Base-by-base conservation (phyloP, 2,113 vertebrate species). In the Clarias gariepinus region DNA sequence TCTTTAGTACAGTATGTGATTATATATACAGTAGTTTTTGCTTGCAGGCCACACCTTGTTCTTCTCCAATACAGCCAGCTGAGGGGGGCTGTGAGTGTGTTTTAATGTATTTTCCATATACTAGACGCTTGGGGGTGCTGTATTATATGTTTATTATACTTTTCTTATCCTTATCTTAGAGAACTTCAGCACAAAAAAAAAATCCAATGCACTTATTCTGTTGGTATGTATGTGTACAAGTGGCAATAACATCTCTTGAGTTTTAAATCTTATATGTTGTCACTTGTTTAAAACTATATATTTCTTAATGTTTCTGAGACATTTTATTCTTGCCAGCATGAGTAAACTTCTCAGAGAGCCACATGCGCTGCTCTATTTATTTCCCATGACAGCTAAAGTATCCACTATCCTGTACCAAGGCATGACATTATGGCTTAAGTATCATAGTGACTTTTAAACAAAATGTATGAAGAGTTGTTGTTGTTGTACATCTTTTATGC, bases 91-190 rank as follows among this genome's bases (percentile, higher is more conserved):
- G 84, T 81, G 3, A 87, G 91, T n/a, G 57, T 95, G 95, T 88
- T 95, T 47, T 47, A 47, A 47, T 47, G 47, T 7, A 0, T 86
- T 96, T 61, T 90, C 90, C 66, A 86, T 95, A 66, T 91, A 93
- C 85, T 91, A 89, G 57, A 94, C 92, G 30, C 55, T 92, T 85
- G 95, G 93, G 86, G 93, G 90, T 81, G 90, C 94, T 63, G 47
- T 47, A 47, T 47, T 47, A 47, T 8, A 47, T 8, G 47, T 47
- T 47, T 47, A 47, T 47, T 47, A 47, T 47, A 47, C 47, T 47
- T 47, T 47, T 47, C 47, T 47, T 47, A 47, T 47, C 47, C 47
- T 8, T 47, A 47, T 47, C 47, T 47, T 7, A 47, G 47, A 47
- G 47, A 47, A 7, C 47, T 47, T 47, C 47, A 47, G 47, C 47